phyloP scores from a whole-genome alignment of 2,797 vertebrate species.

The Carcharodon carcharias region DNA sequence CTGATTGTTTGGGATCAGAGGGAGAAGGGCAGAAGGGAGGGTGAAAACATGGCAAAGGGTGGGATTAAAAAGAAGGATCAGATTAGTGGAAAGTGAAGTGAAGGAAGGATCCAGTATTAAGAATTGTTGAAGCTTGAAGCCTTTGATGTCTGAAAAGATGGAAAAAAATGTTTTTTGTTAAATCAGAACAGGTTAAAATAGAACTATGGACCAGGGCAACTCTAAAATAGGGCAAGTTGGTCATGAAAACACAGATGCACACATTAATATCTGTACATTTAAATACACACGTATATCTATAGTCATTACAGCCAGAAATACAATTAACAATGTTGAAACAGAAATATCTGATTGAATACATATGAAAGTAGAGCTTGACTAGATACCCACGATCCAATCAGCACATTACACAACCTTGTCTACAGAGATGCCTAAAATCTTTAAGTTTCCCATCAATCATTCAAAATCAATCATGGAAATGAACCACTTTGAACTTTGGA shows the following conservation, averaged over 20 bases:
- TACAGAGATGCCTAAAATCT: conserved; percentile 1
- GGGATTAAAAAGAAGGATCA: background rate
- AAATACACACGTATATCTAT: background rate
- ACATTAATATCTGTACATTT: too few relatives aligned
- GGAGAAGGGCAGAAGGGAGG: background rate
- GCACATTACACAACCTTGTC: background rate
- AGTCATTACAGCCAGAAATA: background rate
- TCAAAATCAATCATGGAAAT: conserved; percentile 30
- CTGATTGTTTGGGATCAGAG: background rate
- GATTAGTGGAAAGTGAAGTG: background rate
- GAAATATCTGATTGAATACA: background rate
- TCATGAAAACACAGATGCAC: background rate
- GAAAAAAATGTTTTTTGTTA: background rate
- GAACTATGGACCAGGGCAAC: background rate
- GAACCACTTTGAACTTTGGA: conserved; percentile 16
- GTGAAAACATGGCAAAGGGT: background rate
- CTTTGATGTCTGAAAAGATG: background rate
- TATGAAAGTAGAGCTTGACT: background rate
- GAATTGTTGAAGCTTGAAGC: background rate
- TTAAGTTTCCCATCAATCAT: conserved; percentile 22
- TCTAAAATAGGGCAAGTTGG: background rate
- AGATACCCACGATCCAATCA: background rate
- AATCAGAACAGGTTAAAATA: background rate
- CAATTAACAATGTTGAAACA: background rate
- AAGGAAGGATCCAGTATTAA: background rate